phyloP scores from a whole-genome alignment of 2,888 invertebrate genomes.

The Lithophane leautieri region DNA sequence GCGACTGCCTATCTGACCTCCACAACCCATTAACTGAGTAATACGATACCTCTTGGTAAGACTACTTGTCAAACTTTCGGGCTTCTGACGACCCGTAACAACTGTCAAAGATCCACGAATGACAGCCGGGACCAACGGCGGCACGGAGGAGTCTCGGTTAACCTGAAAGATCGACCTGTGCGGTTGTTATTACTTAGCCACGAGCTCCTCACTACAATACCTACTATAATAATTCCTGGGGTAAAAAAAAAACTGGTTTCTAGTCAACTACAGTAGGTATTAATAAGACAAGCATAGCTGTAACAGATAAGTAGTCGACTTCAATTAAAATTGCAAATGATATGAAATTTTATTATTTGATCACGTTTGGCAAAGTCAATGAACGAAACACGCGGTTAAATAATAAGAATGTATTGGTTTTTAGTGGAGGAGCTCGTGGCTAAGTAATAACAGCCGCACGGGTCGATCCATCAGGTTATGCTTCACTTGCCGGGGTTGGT shows the following conservation, averaged over 20 bases:
- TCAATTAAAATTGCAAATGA: constrained; percentile 40
- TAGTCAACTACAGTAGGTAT: not conserved
- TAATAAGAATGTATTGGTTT: constrained; percentile 2
- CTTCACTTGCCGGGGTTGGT: not conserved
- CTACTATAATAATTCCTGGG: not conserved
- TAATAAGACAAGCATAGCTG: constrained; percentile 19
- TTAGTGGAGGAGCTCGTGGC: not conserved
- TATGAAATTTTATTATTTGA: constrained; percentile 14
- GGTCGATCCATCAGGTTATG: not conserved
- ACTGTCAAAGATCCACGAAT: not conserved
- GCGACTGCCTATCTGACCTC: too few species aligned
- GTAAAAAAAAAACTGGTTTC: not conserved
- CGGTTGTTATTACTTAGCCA: not conserved
- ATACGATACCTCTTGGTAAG: too few species aligned
- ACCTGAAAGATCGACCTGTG: not conserved
- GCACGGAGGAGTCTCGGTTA: not conserved
- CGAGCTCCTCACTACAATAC: not conserved
- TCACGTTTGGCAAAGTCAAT: constrained; percentile 33
- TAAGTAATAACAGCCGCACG: not conserved
- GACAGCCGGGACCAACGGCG: too few species aligned
- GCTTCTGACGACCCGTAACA: not conserved
- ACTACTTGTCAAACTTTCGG: not conserved
- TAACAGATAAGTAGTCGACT: not conserved
- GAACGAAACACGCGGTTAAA: constrained; percentile 9
- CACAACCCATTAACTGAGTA: too few species aligned